These are phyloP conservation scores for Ammodytes dubius DNA, from an alignment of 2,113 vertebrate species.

Conservation along the genomic window DNA sequence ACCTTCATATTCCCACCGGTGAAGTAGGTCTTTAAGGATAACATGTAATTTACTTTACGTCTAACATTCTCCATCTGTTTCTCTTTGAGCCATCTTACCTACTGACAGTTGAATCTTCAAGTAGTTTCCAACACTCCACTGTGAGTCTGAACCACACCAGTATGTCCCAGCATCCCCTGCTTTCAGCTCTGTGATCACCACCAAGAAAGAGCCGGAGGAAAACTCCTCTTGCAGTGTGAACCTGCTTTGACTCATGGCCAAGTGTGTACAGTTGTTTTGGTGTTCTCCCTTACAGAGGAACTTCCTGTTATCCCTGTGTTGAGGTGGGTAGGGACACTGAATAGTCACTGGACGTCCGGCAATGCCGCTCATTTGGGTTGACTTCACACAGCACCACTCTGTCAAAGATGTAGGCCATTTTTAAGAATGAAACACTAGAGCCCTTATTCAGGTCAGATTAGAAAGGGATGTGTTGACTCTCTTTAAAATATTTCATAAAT, in stretches of 20 bases:
- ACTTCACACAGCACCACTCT: constrained; percentile 60
- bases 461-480: background rate
- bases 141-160: constrained; percentile 64
- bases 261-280: constrained; percentile 5
- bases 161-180: constrained; percentile 56
- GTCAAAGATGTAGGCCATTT: background rate
- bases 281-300: constrained; percentile 63
- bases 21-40: too few species aligned
- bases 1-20: too few species aligned
- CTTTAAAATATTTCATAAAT: background rate
- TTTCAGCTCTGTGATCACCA: constrained; percentile 19
- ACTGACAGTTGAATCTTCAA: constrained; percentile 48
- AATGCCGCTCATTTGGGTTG: background rate
- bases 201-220: constrained; percentile 37
- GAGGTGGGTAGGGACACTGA: constrained; percentile 47
- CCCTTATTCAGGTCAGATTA: background rate
- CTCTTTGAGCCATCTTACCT: constrained; percentile 25
- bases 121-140: constrained; percentile 41
- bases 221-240: background rate
- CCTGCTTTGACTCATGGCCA: background rate
- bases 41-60: background rate
- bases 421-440: background rate
- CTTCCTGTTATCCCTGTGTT: constrained; percentile 45
- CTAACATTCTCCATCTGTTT: background rate
- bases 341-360: constrained; percentile 11